A percentile compares a stretch with the other conserved stretches of the same genome.
Conservation (phyloP, 2,888 invertebrate genomes). For the Siphlonurus alternatus region DNA sequence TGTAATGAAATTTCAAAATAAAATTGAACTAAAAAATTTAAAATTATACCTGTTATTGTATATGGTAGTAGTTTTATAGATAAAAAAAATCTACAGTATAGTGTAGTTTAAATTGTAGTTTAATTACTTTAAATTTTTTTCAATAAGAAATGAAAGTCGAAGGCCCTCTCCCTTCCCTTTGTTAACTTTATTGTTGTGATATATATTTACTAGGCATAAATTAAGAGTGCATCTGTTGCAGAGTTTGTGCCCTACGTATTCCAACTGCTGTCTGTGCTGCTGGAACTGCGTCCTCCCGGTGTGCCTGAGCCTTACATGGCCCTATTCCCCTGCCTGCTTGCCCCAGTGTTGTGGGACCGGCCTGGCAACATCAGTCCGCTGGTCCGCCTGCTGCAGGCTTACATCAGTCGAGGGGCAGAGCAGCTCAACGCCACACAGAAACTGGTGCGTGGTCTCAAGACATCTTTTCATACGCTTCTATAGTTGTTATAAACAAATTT, state of each 20-base stretch:
- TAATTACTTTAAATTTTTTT: too few relatives aligned
- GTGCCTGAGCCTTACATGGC: constrained; percentile 75
- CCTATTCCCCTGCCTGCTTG: constrained; percentile 75
- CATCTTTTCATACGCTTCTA: neutral
- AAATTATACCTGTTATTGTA: too few relatives aligned
- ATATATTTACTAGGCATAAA: neutral
- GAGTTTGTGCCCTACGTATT: constrained; percentile 98
- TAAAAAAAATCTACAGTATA: too few relatives aligned
- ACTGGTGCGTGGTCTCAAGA: constrained; percentile 33
- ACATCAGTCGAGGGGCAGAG: constrained; percentile 51
- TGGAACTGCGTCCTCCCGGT: constrained; percentile 51
- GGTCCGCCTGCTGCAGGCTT: constrained; percentile 79
- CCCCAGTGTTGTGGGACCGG: constrained; percentile 85
- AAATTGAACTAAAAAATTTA: too few relatives aligned
- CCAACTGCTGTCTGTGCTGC: constrained; percentile 82
- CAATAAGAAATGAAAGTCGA: too few relatives aligned
- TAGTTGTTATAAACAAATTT: constrained; percentile 1
- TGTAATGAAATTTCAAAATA: too few relatives aligned
- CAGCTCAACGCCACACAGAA: constrained; percentile 54
- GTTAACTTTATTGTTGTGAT: neutral
- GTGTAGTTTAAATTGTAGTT: too few relatives aligned
- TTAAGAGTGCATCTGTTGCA: too few relatives aligned
- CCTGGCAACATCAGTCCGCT: constrained; percentile 87
- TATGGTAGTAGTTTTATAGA: too few relatives aligned
- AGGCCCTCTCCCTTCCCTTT: too few relatives aligned